Evolutionary conservation across 2,888 invertebrate genomes (phyloP), one percentile per base, ranked within the genome.

Genomic region (Mimas tiliae): DNA sequence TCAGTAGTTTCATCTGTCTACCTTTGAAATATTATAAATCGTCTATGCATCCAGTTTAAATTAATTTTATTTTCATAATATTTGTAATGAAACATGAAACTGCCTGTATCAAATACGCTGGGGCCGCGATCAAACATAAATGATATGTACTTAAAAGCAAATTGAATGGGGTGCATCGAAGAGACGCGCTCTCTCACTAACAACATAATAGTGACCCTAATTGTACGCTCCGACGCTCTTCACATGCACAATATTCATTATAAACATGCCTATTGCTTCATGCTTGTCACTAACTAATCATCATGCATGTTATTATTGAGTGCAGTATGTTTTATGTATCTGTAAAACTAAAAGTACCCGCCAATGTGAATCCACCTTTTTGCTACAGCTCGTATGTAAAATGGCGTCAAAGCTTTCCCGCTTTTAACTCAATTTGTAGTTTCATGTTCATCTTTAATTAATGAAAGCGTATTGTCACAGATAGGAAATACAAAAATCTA

Each of bases 201-300:
- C 77, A 74, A 76, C 73, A 76, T 80, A 77, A 76, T 78, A 71
- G 52, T 71, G 77, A 70, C 76, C 76, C 76, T 78, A 74, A 82
- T 84, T 79, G 77, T 74, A 75, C 72, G 78, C 72, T 74, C 73
- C 67, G 74, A 63, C 72, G 71, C 34, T 72, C 71, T 69, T 68
- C 70, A 63, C 45, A 45, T 53, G 47, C 53, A 55, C 16, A 14
- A 16, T 47, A 64, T 64, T 19, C 52, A 58, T 58, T 42, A 58
- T 58, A 52, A 34, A 51, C 53, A 64, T 47, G 53, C 47, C 42
- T 21, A 64, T 14, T 53, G 53, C n/a, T n/a, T n/a, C n/a, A n/a
- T n/a, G n/a, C 33, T 21, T 58, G 58, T 38, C 19, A 19, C 42
- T 58, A 38, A 58, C 42, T 58, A 12, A 19, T 12, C 42, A 58